Conservation (phyloP, 2,113 vertebrate genomes). For the Sterrhoptilus dennistouni region DNA sequence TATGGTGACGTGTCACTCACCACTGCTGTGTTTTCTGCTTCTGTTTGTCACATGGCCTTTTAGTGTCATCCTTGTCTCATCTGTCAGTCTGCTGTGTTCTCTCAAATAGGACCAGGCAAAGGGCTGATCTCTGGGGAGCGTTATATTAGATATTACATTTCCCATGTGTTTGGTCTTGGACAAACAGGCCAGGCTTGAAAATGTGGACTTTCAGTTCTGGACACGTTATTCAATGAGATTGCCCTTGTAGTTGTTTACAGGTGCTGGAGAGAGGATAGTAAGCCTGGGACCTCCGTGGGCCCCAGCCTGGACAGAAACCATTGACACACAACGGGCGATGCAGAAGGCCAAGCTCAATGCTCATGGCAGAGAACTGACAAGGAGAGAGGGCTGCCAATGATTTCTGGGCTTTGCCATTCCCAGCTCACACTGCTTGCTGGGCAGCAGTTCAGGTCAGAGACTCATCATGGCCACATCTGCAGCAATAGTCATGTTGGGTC, state of each 20-base stretch:
- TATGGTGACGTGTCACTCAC: background rate
- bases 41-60: background rate
- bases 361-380: background rate
- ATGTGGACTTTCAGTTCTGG: background rate
- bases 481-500: background rate
- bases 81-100: background rate
- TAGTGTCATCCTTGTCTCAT: background rate
- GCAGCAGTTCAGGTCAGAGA: background rate
- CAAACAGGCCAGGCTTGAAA: background rate
- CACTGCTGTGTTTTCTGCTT: background rate
- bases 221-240: background rate
- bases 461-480: background rate
- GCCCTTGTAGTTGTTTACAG: background rate
- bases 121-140: background rate
- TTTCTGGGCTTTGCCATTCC: background rate
- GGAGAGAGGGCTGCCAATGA: background rate
- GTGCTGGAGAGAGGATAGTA: background rate
- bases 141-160: slow-evolving; percentile 7
- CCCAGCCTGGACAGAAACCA: background rate
- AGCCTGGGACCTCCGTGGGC: background rate
- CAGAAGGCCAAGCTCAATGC: background rate
- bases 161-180: background rate
- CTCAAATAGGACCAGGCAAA: background rate
- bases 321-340: background rate
- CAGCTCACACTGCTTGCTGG: background rate